Evolutionary conservation across 1,140 invertebrate genomes (phyloP), one percentile per base, ranked within the genome.

Genomic region (Lamellibrachia luymesi): DNA sequence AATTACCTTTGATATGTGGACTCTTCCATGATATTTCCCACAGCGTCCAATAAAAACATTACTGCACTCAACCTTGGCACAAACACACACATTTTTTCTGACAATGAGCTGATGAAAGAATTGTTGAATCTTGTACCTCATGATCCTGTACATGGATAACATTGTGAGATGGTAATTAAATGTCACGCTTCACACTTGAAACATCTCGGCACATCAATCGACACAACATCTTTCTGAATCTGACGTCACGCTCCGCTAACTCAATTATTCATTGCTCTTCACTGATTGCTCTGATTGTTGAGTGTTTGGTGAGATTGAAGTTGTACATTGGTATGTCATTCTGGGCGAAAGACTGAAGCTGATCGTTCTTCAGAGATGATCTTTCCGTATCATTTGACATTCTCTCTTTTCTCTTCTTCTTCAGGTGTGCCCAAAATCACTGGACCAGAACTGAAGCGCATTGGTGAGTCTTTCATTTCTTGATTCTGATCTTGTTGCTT

Each of bases 201-300:
- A 2, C 13, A 56, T 22, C 7, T 80, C 64, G 5, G 64, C 64
- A 80, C 64, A 80, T 80, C 64, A 80, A 80, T 80, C 64, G 25
- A 22, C 64, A 80, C 64, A 38, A 38, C 38, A 80, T 80, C 64
- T 80, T 80, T 80, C 64, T 80, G 13, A 80, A 80, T 80, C 64
- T 80, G 64, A 80, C 64, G 64, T 80, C 64, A 80, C 64, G 64
- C 4, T 80, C 64, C 64, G 4, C 64, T 80, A 17, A 80, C 64
- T 80, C 64, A 80, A 80, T 80, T 22, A 80, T 80, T 80, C 64
- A 80, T 80, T 80, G 64, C 64, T 80, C 64, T 80, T 80, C 64
- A 80, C 64, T 80, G 64, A 80, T 80, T 80, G 52, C 52, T 56
- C 52, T 6, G 17, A 17, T 56, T 56, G 64, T 80, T 80, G 13